Evolutionary conservation across 2,113 vertebrate species (phyloP).

Genomic region (Lates calcarifer): DNA sequence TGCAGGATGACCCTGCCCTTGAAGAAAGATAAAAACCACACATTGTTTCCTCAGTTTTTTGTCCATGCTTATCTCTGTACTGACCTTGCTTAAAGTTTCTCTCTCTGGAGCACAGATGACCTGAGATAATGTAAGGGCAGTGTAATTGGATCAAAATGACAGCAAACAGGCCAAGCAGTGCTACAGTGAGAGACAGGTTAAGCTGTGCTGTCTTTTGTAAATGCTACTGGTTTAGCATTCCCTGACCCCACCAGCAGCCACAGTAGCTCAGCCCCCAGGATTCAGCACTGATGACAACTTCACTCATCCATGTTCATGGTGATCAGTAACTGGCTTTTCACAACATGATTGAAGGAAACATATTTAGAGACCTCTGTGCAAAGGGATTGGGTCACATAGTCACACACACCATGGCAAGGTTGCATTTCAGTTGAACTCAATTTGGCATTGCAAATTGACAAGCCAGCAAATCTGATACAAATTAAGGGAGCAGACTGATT

Average conservation of each 20-base stretch:
- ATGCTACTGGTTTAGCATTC: conserved; percentile 41
- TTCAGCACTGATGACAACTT: conserved; percentile 43
- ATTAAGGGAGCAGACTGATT: conserved; percentile 64
- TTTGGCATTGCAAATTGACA: conserved; percentile 75
- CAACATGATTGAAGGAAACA: conserved; percentile 55
- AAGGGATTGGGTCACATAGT: conserved; percentile 31
- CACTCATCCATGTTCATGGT: conserved; percentile 28
- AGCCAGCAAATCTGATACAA: conserved; percentile 69
- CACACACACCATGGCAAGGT: conserved; percentile 58
- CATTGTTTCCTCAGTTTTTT: conserved; percentile 55
- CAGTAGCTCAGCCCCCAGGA: not conserved
- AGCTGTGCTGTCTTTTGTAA: conserved; percentile 50
- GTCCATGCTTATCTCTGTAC: conserved; percentile 65
- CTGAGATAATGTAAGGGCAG: conserved; percentile 79
- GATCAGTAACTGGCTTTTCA: conserved; percentile 78
- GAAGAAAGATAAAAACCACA: conserved; percentile 51
- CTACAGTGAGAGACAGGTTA: conserved; percentile 62
- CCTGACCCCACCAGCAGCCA: conserved; percentile 15
- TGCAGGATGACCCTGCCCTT: conserved; percentile 45
- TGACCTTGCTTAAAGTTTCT: conserved; percentile 77
- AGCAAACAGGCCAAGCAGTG: conserved; percentile 51
- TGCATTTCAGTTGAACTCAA: conserved; percentile 67
- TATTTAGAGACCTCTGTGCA: conserved; percentile 42
- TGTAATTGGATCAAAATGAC: conserved; percentile 81
- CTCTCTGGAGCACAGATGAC: conserved; percentile 72